A percentile compares a stretch with the other conserved stretches of the same genome.
phyloP scores from a whole-genome alignment of 2,113 vertebrate species.

The Passer montanus region DNA sequence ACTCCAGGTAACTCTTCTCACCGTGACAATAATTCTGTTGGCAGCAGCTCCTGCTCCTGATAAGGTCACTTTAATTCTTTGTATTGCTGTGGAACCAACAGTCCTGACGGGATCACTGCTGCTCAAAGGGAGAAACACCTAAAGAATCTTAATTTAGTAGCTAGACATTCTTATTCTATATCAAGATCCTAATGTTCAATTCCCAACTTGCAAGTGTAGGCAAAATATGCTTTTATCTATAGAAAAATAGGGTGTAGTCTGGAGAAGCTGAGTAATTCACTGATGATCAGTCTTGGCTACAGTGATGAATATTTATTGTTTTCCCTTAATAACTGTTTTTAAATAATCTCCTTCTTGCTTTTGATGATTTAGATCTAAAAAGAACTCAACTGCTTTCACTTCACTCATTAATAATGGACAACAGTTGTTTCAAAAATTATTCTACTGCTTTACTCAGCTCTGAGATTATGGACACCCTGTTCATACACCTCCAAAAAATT shows the following conservation, averaged over 20 bases:
- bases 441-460: background rate
- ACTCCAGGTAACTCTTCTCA: background rate
- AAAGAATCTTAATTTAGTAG: background rate
- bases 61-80: background rate
- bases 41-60: background rate
- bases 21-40: background rate
- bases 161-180: background rate
- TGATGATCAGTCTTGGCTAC: conserved; percentile 53
- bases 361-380: conserved; percentile 49
- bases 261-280: conserved; percentile 42
- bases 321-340: conserved; percentile 3
- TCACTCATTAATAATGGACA: background rate
- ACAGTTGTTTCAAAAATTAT: background rate
- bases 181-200: background rate
- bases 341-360: background rate
- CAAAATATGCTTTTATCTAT: conserved; percentile 58
- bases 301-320: background rate
- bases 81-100: rapidly evolving
- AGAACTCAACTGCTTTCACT: background rate
- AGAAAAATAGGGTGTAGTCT: conserved; percentile 55
- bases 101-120: background rate
- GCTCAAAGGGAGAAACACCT: background rate
- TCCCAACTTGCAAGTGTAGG: conserved; percentile 46
- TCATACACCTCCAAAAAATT: background rate
- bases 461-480: background rate